Evolutionary conservation across 2,797 vertebrate species (phyloP), one percentile per base, ranked within the genome.

Genomic region (Urocyon cinereoargenteus): DNA sequence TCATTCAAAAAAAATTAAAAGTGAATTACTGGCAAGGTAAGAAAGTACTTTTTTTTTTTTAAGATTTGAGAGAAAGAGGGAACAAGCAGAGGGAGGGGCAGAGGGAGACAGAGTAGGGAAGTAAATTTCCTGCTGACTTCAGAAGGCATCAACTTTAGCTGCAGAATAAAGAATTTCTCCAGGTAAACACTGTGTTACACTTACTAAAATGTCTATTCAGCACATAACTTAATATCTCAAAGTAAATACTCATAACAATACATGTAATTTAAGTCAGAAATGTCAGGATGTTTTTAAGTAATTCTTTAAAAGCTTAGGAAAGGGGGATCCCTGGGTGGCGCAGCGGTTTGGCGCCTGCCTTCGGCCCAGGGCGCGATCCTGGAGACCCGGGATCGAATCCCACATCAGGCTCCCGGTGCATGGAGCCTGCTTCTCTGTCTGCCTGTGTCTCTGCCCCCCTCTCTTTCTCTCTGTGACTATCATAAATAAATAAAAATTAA

Each of bases 91-190:
- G n/a, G n/a, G 64, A 68, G 64, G 34, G 16, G 64, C 16, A 68
- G n/a, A 68, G n/a, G n/a, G 31, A 68, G n/a, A 26, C 31, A 34
- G 31, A n/a, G 64, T 18, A 16, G 28, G 64, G n/a, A 68, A 68
- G n/a, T 16, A 18, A 3, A 34, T 18, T 34, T 16, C 31, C 64
- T 68, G 8, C 16, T 10, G 64, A 93, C 26, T 77, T 77, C 51
- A 72, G 66, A 84, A 92, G 53, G 66, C 26, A 93, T 88, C 34
- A 57, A 26, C 28, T 82, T 22, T 89, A 64, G 34, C 78, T 92
- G 90, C 8, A 84, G 49, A 92, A 97, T n/a, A 84, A 59, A 97
- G 31, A 92, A 85, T 85, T 90, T 91, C 77, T 72, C 11, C 64
- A 91, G 81, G 53, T 55, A 62, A 79, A 72, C 53, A 53, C 70